Percentiles rank a stretch among this genome's conserved stretches.
Evolutionary conservation across 2,888 invertebrate genomes (phyloP).

Genomic region (Melanotus villosus): DNA sequence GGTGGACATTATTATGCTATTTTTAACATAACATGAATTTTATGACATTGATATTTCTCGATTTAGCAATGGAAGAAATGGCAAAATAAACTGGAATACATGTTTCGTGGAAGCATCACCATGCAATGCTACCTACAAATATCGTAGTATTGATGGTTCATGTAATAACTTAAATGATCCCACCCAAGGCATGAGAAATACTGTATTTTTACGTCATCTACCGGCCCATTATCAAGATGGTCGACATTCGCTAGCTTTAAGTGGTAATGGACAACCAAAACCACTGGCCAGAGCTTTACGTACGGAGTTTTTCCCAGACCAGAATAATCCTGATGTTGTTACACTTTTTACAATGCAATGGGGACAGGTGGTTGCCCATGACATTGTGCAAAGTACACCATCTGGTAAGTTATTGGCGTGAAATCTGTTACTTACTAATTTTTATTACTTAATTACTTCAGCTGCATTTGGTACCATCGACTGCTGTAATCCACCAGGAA

Average conservation of each 20-base stretch:
- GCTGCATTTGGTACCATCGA: too few relatives aligned
- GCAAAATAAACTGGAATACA: background rate
- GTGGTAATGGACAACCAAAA: conserved; percentile 70
- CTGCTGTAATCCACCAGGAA: conserved; percentile 14
- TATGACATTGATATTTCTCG: too few relatives aligned
- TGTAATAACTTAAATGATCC: conserved; percentile 82
- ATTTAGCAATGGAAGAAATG: too few relatives aligned
- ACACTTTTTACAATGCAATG: conserved; percentile 80
- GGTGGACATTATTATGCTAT: too few relatives aligned
- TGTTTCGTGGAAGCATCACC: background rate
- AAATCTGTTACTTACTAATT: too few relatives aligned
- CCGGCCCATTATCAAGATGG: conserved; percentile 75
- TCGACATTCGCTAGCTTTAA: conserved; percentile 67
- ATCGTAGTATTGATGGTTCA: conserved; percentile 79
- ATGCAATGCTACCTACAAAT: conserved; percentile 63
- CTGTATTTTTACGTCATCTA: conserved; percentile 73
- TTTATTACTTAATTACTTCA: too few relatives aligned
- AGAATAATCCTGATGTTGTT: conserved; percentile 72
- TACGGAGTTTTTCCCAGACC: conserved; percentile 71
- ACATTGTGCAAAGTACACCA: conserved; percentile 68
- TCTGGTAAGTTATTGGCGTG: too few relatives aligned
- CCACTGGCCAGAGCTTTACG: conserved; percentile 77
- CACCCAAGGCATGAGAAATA: conserved; percentile 77
- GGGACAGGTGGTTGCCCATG: conserved; percentile 81
- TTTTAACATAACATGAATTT: too few relatives aligned